Evolutionary conservation across 2,113 vertebrate species (phyloP).

Genomic region (Pelecanoides urinatrix): DNA sequence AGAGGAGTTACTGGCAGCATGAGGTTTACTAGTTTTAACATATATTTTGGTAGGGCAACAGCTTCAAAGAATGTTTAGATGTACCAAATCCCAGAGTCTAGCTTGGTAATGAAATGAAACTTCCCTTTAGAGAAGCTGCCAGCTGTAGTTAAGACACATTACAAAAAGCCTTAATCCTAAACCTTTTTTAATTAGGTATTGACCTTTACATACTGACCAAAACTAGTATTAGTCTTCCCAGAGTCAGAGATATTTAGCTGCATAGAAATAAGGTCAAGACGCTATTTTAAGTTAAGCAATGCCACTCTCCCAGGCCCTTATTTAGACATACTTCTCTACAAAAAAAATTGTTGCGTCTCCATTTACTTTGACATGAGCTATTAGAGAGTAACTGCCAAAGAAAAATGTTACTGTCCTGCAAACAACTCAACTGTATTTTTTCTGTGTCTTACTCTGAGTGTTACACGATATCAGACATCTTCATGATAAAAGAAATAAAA

Average conservation of each 20-base stretch:
- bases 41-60: neutral
- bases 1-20: neutral
- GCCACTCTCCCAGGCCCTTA: slow-evolving; percentile 28
- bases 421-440: neutral
- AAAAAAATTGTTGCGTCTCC: neutral
- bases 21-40: neutral
- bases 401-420: neutral
- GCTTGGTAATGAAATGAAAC: neutral
- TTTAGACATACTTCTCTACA: slow-evolving; percentile 4
- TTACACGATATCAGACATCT: neutral
- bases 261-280: slow-evolving; percentile 23
- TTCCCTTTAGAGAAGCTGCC: neutral
- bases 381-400: neutral
- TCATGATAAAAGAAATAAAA: neutral
- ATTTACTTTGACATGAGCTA: slow-evolving; percentile 3
- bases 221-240: slow-evolving; percentile 11
- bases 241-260: neutral
- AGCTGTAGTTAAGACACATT: neutral
- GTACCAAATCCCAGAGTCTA: neutral
- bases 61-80: neutral
- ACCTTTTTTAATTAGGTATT: slow-evolving; percentile 40
- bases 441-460: neutral
- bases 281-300: slow-evolving; percentile 44
- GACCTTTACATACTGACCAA: slow-evolving; percentile 16
- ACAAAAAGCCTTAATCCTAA: slow-evolving; percentile 50